phyloP scores from a whole-genome alignment of 2,888 invertebrate species.

The Drosophila dives region DNA sequence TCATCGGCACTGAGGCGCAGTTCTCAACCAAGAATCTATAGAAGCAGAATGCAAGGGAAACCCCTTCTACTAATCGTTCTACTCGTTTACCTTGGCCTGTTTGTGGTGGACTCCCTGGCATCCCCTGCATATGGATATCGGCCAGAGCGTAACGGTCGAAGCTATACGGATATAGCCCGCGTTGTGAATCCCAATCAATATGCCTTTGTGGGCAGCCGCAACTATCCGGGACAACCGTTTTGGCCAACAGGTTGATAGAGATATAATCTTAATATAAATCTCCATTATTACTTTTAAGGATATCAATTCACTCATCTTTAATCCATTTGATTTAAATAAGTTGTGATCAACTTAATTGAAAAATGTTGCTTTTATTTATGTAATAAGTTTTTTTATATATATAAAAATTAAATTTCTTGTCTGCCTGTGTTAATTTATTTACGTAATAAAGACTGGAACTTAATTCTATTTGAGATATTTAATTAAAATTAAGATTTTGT shows the following conservation, averaged over 20 bases:
- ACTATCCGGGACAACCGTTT: slow-evolving; percentile 87
- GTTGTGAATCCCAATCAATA: slow-evolving; percentile 88
- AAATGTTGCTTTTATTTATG: not conserved
- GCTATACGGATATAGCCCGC: slow-evolving; percentile 90
- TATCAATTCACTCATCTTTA: not conserved
- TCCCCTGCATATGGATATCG: slow-evolving; percentile 37
- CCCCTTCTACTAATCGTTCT: slow-evolving; percentile 22
- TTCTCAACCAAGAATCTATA: slow-evolving; percentile 38
- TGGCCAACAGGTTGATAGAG: slow-evolving; percentile 83
- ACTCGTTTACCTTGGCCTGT: slow-evolving; percentile 39
- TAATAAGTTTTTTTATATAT: not conserved
- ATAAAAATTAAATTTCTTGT: not conserved
- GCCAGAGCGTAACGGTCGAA: slow-evolving; percentile 83
- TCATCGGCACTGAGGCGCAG: slow-evolving; percentile 41
- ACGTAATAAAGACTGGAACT: not conserved
- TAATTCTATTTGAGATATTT: not conserved
- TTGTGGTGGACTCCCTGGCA: slow-evolving; percentile 3
- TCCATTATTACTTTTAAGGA: not conserved
- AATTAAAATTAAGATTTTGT: not conserved
- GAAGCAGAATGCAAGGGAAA: slow-evolving; percentile 51
- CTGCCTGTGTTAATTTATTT: not conserved
- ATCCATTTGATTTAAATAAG: not conserved
- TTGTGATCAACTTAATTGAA: not conserved
- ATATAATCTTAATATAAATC: not conserved
- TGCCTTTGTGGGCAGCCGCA: slow-evolving; percentile 84